A percentile compares a stretch with the other conserved stretches of the same genome.
These are phyloP conservation scores for Idaea dimidiata DNA, from an alignment of 2,888 invertebrate species.

Conservation along the genomic window DNA sequence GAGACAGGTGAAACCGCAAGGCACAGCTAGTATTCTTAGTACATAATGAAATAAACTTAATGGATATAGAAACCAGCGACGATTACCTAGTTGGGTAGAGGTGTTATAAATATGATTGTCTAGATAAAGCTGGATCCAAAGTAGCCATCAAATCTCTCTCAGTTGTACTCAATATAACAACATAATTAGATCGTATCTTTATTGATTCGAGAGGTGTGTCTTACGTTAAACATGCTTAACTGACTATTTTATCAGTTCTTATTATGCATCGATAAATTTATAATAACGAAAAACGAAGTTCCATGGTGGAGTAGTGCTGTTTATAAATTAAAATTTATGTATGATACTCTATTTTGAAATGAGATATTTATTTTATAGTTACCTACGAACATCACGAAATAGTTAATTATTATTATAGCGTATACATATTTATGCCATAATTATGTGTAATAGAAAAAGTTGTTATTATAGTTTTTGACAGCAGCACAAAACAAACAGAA, in stretches of 20 bases:
- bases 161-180: slow-evolving; percentile 11
- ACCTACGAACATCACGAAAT: neutral
- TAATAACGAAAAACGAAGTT: slow-evolving; percentile 8
- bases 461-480: neutral
- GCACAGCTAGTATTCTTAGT: too few species aligned
- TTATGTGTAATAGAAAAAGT: neutral
- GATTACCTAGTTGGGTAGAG: slow-evolving; percentile 11
- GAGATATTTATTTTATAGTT: neutral
- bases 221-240: slow-evolving; percentile 7
- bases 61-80: neutral
- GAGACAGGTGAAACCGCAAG: too few species aligned
- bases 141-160: slow-evolving; percentile 6
- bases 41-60: too few species aligned
- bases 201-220: slow-evolving; percentile 11
- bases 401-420: neutral
- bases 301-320: slow-evolving; percentile 1
- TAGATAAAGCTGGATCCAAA: slow-evolving; percentile 7
- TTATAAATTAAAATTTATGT: slow-evolving; percentile 7
- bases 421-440: neutral
- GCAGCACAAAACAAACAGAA: neutral
- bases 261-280: slow-evolving; percentile 13
- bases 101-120: slow-evolving; percentile 16
- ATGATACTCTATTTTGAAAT: neutral
- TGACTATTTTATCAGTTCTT: slow-evolving; percentile 8
- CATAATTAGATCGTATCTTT: slow-evolving; percentile 22